phyloP scores from a whole-genome alignment of 2,113 vertebrate species.

The Orcinus orca region DNA sequence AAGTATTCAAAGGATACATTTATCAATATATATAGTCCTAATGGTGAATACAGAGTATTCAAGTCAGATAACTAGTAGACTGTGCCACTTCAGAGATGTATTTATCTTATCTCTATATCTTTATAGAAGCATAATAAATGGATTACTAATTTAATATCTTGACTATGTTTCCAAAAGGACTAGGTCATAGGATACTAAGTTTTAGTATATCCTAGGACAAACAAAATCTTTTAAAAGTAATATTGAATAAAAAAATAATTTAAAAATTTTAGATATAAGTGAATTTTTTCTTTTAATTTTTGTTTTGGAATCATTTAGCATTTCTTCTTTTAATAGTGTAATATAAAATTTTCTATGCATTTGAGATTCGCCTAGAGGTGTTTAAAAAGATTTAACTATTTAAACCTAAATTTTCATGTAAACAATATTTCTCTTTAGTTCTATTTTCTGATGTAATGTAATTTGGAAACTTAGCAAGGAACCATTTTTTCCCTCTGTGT shows the following conservation, averaged over 20 bases:
- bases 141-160: conserved; percentile 22
- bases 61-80: not conserved
- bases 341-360: conserved; percentile 33
- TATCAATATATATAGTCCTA: conserved; percentile 14
- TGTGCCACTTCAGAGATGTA: not conserved
- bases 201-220: conserved; percentile 40
- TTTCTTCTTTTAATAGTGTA: conserved; percentile 44
- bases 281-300: conserved; percentile 48
- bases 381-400: conserved; percentile 56
- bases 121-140: not conserved
- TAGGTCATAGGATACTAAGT: not conserved
- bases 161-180: not conserved
- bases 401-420: conserved; percentile 24
- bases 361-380: not conserved
- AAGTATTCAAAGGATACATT: not conserved
- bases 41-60: not conserved
- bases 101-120: not conserved
- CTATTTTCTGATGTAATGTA: conserved; percentile 31
- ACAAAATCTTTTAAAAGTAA: not conserved
- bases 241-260: conserved; percentile 10
- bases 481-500: not conserved
- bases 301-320: conserved; percentile 26
- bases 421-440: conserved; percentile 30
- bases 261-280: not conserved
- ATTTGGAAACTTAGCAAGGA: conserved; percentile 32